Evolutionary conservation across 2,113 vertebrate species (phyloP), one percentile per base, ranked within the genome.

Genomic region (Salvelinus namaycush): DNA sequence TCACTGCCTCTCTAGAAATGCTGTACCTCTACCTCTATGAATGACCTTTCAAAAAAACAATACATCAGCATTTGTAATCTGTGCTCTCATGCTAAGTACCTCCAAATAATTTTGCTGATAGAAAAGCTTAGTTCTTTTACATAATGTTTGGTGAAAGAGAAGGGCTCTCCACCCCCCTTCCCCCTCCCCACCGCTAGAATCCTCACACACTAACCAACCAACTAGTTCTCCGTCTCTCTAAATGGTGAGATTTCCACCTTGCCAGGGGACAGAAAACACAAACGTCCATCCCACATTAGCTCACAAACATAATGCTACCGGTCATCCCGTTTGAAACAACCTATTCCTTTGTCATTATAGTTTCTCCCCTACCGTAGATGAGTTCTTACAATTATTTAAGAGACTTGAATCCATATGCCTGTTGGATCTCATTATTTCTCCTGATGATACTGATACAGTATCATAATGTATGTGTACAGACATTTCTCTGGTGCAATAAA

Each of bases 401-500:
- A 96, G 88, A 97, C 96, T 95, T 96, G 96, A 97, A 97, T 97
- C 96, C 98, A 99, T 98, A 95, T 98, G 97, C 97, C 97, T 99
- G 98, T 98, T 97, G 95, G 96, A 97, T 95, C 94, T 98, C 97
- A 99, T 99, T 98, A 97, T 96, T 92, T 95, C 88, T 92, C 96
- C 96, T 92, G 93, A 99, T 99, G 98, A 99, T 99, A 99, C 98
- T 98, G 95, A 93, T 86, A 93, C 96, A 99, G 97, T 99, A 99
- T 99, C 98, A 99, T 99, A 96, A 96, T 93, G 89, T 94, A 97
- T 96, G 96, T 97, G 99, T 98, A 98, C 95, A 93, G 97, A 99
- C 98, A 99, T 93, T 92, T 98, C 97, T 93, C 92, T 97, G 96
- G 95, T 97, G 96, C 96, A 97, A 99, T 99, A 99, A 99, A 99